phyloP scores from a whole-genome alignment of 2,113 vertebrate species.

The Etheostoma spectabile region DNA sequence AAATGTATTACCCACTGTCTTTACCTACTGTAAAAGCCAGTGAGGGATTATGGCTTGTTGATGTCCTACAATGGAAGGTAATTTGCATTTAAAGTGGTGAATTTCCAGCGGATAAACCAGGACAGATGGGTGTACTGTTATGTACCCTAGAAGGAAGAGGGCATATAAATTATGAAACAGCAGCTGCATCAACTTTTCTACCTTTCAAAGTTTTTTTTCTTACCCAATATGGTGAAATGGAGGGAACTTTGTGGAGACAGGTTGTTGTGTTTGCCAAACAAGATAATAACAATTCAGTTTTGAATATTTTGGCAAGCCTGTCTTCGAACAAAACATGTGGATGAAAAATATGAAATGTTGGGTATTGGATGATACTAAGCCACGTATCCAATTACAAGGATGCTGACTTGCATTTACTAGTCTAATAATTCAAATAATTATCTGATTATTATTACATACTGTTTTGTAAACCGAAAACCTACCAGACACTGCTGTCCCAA shows the following conservation, averaged over 20 bases:
- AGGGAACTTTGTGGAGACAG: not conserved
- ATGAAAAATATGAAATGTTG: not conserved
- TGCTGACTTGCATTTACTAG: not conserved
- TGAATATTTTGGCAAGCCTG: not conserved
- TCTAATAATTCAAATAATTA: not conserved
- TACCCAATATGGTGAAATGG: slow-evolving; percentile 1
- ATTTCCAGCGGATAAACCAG: slow-evolving; percentile 65
- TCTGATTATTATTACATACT: no score
- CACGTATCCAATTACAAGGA: not conserved
- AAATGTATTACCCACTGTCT: slow-evolving; percentile 30
- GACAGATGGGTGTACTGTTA: slow-evolving; percentile 67
- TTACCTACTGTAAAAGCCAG: slow-evolving; percentile 63
- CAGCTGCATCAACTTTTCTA: slow-evolving; percentile 47
- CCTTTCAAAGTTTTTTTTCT: slow-evolving; percentile 20
- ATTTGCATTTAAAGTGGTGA: slow-evolving; percentile 77
- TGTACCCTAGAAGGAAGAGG: slow-evolving; percentile 37
- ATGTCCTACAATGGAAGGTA: slow-evolving; percentile 70
- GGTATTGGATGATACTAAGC: not conserved
- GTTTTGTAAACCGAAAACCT: not conserved
- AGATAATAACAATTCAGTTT: not conserved
- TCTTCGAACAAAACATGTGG: not conserved
- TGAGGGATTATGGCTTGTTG: slow-evolving; percentile 69
- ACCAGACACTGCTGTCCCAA: not conserved
- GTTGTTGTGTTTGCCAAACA: not conserved
- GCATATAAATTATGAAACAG: slow-evolving; percentile 67